Base-by-base conservation (phyloP, 2,888 invertebrate species). In the Meloe dianella region DNA sequence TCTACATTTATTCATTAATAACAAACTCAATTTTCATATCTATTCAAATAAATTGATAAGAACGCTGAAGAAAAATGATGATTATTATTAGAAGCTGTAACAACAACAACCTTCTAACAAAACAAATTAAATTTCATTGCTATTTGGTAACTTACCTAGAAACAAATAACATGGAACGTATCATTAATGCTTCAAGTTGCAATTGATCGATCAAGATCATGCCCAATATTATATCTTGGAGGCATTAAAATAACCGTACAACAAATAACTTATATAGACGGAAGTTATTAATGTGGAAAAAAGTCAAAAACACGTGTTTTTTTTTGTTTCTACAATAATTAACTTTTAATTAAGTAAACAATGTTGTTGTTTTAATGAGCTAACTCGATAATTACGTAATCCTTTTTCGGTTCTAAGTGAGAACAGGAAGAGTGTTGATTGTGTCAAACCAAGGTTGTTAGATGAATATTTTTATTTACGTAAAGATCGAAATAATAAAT, bases 1-100 rank as follows among this genome's bases (percentile, higher is more conserved):
- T 54, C n/a, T 47, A 67, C 41, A 60, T 35, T 54, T 8, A 20
- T 8, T 32, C 60, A 60, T 51, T 58, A 4, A 20, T n/a, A 60
- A 65, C 60, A 68, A 22, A 62, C 54, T 60, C 62, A 68, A 68
- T 67, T 61, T 27, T 27, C 4, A 54, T 32, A 47, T 30, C 35
- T 17, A 59, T 27, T 2, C 8, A 59, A 59, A 59, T 12, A 1
- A 35, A 35, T 35, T 35, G 14, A 14, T 35, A 12, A 14, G 14
- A 35, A 35, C 4, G 35, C n/a, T n/a, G n/a, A n/a, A n/a, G n/a
- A 35, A 14, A 14, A 14, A 6, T 8, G 9, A 30, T n/a, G n/a
- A n/a, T n/a, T n/a, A n/a, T n/a, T n/a, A n/a, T n/a, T n/a, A n/a
- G n/a, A n/a, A n/a, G n/a, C n/a, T n/a, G n/a, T n/a, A n/a, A n/a